phyloP scores from a whole-genome alignment of 2,888 invertebrate genomes.

The Schizotus pectinicornis region DNA sequence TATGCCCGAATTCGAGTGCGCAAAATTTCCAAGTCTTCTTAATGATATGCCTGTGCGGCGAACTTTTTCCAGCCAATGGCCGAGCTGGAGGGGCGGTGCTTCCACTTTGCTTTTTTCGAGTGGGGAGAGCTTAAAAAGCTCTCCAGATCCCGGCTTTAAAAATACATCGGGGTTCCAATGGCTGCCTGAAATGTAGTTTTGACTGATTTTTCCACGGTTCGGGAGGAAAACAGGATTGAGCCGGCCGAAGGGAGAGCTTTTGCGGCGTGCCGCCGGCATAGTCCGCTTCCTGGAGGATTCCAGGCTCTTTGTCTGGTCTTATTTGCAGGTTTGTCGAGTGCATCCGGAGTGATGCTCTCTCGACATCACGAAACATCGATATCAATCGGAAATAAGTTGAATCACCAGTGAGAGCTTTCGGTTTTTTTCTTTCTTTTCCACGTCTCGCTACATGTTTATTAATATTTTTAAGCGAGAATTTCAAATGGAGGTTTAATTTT shows the following conservation, averaged over 20 bases:
- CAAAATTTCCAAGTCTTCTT: conserved; percentile 58
- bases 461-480: no score
- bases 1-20: conserved; percentile 54
- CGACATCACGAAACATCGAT: no score
- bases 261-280: conserved; percentile 52
- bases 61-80: conserved; percentile 59
- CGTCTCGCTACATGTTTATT: no score
- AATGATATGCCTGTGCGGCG: conserved; percentile 58
- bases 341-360: no score
- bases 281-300: conserved; percentile 52
- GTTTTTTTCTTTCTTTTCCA: no score
- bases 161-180: conserved; percentile 59
- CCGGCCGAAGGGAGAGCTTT: conserved; percentile 44
- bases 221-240: conserved; percentile 55
- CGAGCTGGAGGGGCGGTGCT: conserved; percentile 49
- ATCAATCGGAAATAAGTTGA: no score
- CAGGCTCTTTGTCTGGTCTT: conserved; percentile 50
- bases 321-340: conserved; percentile 45
- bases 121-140: conserved; percentile 54
- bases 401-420: no score
- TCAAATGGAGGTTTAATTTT: no score
- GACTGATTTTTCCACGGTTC: conserved; percentile 52
- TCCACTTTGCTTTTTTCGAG: conserved; percentile 51
- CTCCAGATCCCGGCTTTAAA: conserved; percentile 57
- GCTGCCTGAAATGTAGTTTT: conserved; percentile 58